Evolutionary conservation across 2,888 invertebrate species (phyloP), one percentile per base, ranked within the genome.

Genomic region (Luffia ferchaultella): DNA sequence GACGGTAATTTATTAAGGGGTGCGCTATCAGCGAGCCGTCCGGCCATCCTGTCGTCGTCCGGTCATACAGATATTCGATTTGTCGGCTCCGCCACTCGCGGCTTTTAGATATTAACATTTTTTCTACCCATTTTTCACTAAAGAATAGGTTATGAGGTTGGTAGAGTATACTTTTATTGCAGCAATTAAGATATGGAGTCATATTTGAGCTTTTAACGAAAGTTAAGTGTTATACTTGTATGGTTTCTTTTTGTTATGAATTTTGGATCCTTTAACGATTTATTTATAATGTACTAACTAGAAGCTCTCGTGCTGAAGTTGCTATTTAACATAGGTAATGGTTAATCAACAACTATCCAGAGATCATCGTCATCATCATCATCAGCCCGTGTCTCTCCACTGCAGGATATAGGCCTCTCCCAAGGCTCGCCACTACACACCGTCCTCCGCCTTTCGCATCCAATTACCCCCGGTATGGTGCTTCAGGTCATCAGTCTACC

Each of bases 181-280:
- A 66, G 79, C 71, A 74, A 77, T 80, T 78, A 72, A 82, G 80
- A 82, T 82, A 78, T 68, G 64, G 63, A 64, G 63, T 71, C 65
- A 72, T 71, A 68, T 70, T 66, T 65, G 65, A 60, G 76, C 79
- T 79, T 79, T 80, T 77, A 79, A 70, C 68, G 64, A 49, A 49
- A 42, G 19, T 7, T 40, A n/a, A n/a, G 12, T 49, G 42, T 49
- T 49, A 43, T 49, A n/a, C 44, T 7, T 42, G 16, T 2, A 9
- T 16, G n/a, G 12, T 45, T 5, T 18, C 7, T 45, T 45, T 45
- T 45, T 45, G 18, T n/a, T 7, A 7, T 30, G 12, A 3, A 30
- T 30, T 30, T 30, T 30, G 30, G 3, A 30, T 30, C 30, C 30
- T 30, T 30, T 30, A 12, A 30, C 12, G 30, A 30, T 12, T 12